These are phyloP conservation scores for Philhelius pedissequus DNA, from an alignment of 2,888 invertebrate species.

Conservation along the genomic window DNA sequence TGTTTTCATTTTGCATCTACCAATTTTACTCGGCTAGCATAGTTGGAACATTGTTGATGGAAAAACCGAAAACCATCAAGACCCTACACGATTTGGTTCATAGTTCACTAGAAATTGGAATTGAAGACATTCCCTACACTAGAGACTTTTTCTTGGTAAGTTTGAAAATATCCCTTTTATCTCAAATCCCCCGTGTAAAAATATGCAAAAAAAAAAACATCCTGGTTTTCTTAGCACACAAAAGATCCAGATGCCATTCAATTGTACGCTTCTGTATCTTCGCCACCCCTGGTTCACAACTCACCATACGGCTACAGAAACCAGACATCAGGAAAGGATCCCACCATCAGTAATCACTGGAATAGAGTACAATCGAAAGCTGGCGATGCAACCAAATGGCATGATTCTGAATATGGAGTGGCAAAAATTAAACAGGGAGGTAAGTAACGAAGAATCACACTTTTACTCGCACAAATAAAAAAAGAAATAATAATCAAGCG, in stretches of 20 bases:
- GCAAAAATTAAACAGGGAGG: constrained; percentile 81
- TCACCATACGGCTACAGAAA: constrained; percentile 31
- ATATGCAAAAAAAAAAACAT: neutral
- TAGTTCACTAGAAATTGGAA: constrained; percentile 82
- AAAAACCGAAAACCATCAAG: constrained; percentile 82
- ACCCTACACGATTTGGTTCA: constrained; percentile 81
- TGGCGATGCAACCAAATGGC: constrained; percentile 79
- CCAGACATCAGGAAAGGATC: constrained; percentile 62
- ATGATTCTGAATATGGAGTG: constrained; percentile 81
- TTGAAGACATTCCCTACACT: constrained; percentile 84
- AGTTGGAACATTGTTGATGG: constrained; percentile 83
- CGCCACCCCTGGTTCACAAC: constrained; percentile 69
- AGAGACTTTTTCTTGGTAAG: constrained; percentile 83
- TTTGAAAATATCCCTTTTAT: neutral
- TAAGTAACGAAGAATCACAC: constrained; percentile 63
- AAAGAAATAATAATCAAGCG: constrained; percentile 7
- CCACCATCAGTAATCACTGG: constrained; percentile 72
- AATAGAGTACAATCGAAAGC: constrained; percentile 74
- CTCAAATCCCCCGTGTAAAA: neutral
- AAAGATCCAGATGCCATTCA: constrained; percentile 82
- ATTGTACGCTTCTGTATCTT: constrained; percentile 81
- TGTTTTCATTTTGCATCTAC: constrained; percentile 83
- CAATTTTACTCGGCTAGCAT: constrained; percentile 86
- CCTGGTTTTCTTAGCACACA: constrained; percentile 80
- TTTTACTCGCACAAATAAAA: neutral